These are phyloP conservation scores for Scelioninae gen. 2 DNA, from an alignment of 2,888 invertebrate genomes.

Conservation along the genomic window DNA sequence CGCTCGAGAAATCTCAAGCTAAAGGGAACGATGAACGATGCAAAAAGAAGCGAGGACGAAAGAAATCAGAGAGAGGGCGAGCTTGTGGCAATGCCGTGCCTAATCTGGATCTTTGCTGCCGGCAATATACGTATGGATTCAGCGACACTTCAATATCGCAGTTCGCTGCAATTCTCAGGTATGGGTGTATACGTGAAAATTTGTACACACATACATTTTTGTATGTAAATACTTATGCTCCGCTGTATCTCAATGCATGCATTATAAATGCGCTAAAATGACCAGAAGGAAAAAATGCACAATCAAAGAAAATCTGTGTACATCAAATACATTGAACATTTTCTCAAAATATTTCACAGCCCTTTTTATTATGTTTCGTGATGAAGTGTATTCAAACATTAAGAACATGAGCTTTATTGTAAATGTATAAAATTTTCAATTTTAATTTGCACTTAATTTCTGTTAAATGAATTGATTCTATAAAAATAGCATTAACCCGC, in stretches of 20 bases:
- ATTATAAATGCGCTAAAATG: constrained; percentile 52
- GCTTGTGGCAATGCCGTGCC: constrained; percentile 57
- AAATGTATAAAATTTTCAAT: no score
- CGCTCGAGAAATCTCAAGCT: constrained; percentile 29
- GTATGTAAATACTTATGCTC: constrained; percentile 47
- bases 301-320: constrained; percentile 15
- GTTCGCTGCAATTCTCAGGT: constrained; percentile 34
- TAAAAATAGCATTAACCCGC: no score
- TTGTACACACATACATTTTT: no score
- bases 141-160: constrained; percentile 57
- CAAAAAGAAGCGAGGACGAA: constrained; percentile 31
- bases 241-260: constrained; percentile 46
- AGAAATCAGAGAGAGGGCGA: constrained; percentile 16
- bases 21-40: constrained; percentile 31
- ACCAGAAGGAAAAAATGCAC: constrained; percentile 1
- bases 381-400: no score
- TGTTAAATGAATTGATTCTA: no score
- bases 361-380: no score
- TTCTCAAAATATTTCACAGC: no score
- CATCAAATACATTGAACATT: not conserved
- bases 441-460: no score
- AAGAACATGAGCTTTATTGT: no score
- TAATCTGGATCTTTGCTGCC: constrained; percentile 61
- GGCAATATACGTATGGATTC: constrained; percentile 58
- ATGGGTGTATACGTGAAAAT: no score